Evolutionary conservation across 2,797 vertebrate genomes (phyloP).

Genomic region (Nannoperca australis): DNA sequence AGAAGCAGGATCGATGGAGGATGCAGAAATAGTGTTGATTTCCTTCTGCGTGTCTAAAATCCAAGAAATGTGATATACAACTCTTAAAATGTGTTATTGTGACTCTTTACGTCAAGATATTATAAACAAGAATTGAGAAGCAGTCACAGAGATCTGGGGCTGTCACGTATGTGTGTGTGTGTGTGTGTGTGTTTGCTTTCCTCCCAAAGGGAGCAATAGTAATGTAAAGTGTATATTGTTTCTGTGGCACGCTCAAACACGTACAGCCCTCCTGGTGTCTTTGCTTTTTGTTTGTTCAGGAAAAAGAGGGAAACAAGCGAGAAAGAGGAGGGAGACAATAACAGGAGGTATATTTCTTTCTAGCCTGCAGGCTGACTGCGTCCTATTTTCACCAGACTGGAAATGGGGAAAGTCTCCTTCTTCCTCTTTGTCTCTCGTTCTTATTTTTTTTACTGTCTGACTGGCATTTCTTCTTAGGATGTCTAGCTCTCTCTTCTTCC

Average conservation of each 20-base stretch:
- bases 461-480: neutral
- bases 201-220: neutral
- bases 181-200: neutral
- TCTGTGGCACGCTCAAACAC: neutral
- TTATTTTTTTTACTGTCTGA: neutral
- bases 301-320: neutral
- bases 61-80: neutral
- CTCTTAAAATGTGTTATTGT: neutral
- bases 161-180: neutral
- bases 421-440: constrained; percentile 14
- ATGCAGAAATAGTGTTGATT: constrained; percentile 2
- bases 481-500: neutral
- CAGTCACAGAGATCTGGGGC: neutral
- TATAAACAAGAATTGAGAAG: neutral
- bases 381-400: constrained; percentile 63
- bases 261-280: neutral
- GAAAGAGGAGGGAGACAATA: constrained; percentile 15
- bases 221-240: constrained; percentile 10
- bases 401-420: constrained; percentile 53
- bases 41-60: neutral
- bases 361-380: constrained; percentile 56
- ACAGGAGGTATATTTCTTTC: constrained; percentile 41
- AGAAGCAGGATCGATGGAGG: too few relatives aligned
- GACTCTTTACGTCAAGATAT: neutral
- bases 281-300: constrained; percentile 5